Base-by-base conservation (phyloP, 1,140 invertebrate species). In the Drosophila kohkoa region DNA sequence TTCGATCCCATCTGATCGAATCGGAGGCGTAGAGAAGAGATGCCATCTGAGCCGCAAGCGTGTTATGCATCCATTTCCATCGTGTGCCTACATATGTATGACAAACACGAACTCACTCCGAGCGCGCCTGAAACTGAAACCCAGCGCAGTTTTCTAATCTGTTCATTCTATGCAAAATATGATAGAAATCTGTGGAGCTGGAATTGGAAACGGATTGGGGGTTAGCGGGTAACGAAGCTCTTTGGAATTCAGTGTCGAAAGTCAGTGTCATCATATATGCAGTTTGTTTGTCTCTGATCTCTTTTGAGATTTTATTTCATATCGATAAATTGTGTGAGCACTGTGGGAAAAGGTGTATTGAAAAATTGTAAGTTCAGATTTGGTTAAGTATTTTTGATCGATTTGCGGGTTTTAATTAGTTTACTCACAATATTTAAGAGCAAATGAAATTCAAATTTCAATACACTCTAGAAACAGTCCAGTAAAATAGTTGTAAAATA, bases 161-260 rank as follows among this genome's bases (percentile, higher is more conserved):
- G 52, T 64, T 68, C 85, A 88, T 88, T 88, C 83, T 88, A 88
- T 88, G 83, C 83, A 83, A 88, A 88, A 88, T 88, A 88, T 88
- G 83, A 88, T 88, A 80, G 81, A 83, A 88, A 88, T 88, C 83
- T 89, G 28, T 59, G 43, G 3, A 25, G 16, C 20, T 25, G 45
- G 28, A 8, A 49, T 49, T 25, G 59, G 15, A 25, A 25, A 20
- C 28, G 55, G 4, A 11, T n/a, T 45, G 28, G 55, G 55, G 15
- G 54, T 25, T 41, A 11, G 30, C 8, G 6, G 15, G 32, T 7
- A 28, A 58, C n/a, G 46, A 59, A 60, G 43, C 66, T 68, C 41
- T 52, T 87, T 89, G 77, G 73, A 58, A 89, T 87, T 89, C 77
- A 52, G 69, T 75, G 83, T 55, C 74, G 75, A 78, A 81, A 80